Base-by-base conservation (phyloP, 1,140 invertebrate species). In the Samia ricini region DNA sequence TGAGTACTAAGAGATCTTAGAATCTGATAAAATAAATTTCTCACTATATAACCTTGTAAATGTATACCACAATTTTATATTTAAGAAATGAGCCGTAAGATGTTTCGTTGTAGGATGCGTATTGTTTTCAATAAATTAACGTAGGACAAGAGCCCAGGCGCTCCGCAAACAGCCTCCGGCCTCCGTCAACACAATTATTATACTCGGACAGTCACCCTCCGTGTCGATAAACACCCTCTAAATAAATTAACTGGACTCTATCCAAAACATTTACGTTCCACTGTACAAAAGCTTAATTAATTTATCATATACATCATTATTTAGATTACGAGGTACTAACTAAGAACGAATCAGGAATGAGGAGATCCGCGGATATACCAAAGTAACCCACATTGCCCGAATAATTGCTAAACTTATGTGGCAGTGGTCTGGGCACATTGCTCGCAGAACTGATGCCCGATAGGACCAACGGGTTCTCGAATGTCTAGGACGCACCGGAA, bases 101-200 rank as follows among this genome's bases (percentile, higher is more conserved):
- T 15, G 15, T 42, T 15, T 42, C 12, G 33, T 42, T 22, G 66
- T 49, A 68, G 69, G 74, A 65, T 66, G 42, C 22, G 74, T 77
- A 85, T 86, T 89, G 86, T 89, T 89, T 88, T 89, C 85, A 85
- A 89, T 89, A 86, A 86, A 89, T 89, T 89, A 88, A 82, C 72
- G 74, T 4, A 78, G 78, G 74, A 79, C 78, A 79, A 79, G 76
- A 71, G 74, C 66, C 67, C 61, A 56, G 66, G 49, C 62, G 56
- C 71, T 81, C 59, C 66, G 66, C 76, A 85, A 86, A 89, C 76
- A 85, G 74, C 86, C 86, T 51, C 7, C 56, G 77, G 87, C 50
- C 77, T 88, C 74, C 76, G 83, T 85, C 82, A 89, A 89, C 85
- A 89, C 83, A 89, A 89, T 89, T 89, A 89, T 89, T 89, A 86